A percentile compares a stretch with the other conserved stretches of the same genome.
These are phyloP conservation scores for Guaruba guarouba DNA, from an alignment of 2,113 vertebrate species.

Conservation along the genomic window DNA sequence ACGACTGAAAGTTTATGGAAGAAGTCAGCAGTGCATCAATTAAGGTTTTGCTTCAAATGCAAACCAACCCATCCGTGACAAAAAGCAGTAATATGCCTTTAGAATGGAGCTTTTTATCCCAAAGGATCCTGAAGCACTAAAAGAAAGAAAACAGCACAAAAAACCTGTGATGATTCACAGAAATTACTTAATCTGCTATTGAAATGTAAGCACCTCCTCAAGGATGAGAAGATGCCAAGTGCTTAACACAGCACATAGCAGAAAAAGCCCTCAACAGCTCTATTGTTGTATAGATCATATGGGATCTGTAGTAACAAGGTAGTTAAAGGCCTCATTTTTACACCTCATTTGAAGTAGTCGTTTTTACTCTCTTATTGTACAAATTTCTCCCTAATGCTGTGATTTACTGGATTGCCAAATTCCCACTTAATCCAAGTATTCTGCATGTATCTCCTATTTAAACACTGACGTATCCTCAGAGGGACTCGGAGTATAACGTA, in stretches of 20 bases:
- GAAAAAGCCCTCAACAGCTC: not conserved
- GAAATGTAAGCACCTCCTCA: not conserved
- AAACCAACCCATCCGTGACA: slow-evolving; percentile 3
- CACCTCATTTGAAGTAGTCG: not conserved
- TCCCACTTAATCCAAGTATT: not conserved
- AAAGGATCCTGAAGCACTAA: not conserved
- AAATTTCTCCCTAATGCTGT: not conserved
- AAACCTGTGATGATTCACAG: slow-evolving; percentile 7
- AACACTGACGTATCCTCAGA: not conserved
- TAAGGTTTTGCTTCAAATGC: slow-evolving; percentile 26
- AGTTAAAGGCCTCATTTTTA: slow-evolving; percentile 36
- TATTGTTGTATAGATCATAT: not conserved
- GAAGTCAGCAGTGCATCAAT: slow-evolving; percentile 5
- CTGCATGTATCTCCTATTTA: not conserved
- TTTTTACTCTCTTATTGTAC: not conserved
- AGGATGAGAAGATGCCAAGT: not conserved
- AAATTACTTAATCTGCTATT: not conserved
- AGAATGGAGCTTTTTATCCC: not conserved
- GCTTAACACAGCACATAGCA: not conserved
- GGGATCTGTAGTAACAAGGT: not conserved
- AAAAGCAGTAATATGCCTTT: not conserved
- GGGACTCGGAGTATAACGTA: not conserved
- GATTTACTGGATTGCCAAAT: not conserved
- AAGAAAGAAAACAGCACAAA: not conserved
- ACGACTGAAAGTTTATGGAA: not conserved